A percentile compares a stretch with the other conserved stretches of the same genome.
These are phyloP conservation scores for Gavialis gangeticus DNA, from an alignment of 2,113 vertebrate genomes.

Conservation along the genomic window DNA sequence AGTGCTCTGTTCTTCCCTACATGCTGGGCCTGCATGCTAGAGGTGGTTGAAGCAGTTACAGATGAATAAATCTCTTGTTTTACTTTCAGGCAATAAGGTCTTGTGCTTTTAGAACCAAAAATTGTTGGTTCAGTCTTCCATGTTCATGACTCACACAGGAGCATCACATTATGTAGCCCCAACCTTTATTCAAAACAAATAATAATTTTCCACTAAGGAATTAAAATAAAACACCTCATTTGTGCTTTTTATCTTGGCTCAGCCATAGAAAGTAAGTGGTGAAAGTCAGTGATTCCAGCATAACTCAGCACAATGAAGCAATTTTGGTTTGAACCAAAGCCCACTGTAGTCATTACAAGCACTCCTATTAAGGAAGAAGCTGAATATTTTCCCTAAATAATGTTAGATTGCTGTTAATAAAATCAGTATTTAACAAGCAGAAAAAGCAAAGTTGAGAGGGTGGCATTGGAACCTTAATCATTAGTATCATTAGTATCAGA, in stretches of 20 bases:
- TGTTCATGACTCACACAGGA: background rate
- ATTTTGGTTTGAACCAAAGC: background rate
- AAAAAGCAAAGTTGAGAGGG: background rate
- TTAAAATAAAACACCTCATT: background rate
- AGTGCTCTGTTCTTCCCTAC: background rate
- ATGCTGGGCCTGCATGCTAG: background rate
- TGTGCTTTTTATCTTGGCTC: background rate
- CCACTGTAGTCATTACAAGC: background rate
- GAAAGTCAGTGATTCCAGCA: background rate
- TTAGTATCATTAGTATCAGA: background rate
- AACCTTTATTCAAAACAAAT: background rate
- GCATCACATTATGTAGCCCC: background rate
- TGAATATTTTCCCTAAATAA: background rate
- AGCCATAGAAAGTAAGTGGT: background rate
- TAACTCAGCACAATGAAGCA: background rate
- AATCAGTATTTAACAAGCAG: background rate
- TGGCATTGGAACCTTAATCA: accelerated
- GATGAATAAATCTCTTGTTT: background rate
- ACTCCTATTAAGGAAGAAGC: background rate
- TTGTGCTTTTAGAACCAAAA: background rate
- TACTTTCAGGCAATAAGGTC: background rate
- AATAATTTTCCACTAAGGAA: background rate
- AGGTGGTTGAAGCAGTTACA: background rate
- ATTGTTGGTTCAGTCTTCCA: background rate
- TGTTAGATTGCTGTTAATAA: background rate